Percentiles rank a stretch among this genome's conserved stretches.
Evolutionary conservation across 2,797 vertebrate genomes (phyloP).

Genomic region (Apogon talboti): DNA sequence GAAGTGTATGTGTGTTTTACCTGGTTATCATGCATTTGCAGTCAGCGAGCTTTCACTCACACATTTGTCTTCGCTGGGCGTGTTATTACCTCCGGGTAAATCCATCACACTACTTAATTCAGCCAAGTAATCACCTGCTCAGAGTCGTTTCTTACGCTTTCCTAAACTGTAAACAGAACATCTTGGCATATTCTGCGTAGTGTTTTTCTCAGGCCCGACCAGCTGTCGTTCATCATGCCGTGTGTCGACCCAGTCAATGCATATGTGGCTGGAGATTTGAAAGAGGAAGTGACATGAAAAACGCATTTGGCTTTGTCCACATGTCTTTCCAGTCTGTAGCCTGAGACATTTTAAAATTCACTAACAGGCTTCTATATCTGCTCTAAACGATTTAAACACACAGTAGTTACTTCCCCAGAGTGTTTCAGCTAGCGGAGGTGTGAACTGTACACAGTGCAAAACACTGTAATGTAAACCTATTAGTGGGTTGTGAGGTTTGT

Average conservation of each 20-base stretch:
- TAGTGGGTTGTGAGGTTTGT: constrained; percentile 43
- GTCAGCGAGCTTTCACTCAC: constrained; percentile 23
- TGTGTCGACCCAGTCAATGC: constrained; percentile 39
- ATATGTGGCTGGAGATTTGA: constrained; percentile 28
- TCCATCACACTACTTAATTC: constrained; percentile 67
- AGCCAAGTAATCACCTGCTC: constrained; percentile 68
- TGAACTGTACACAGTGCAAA: constrained; percentile 41
- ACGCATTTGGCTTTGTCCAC: constrained; percentile 12
- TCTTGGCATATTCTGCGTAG: constrained; percentile 46
- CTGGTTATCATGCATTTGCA: constrained; percentile 43
- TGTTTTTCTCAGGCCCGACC: constrained; percentile 55
- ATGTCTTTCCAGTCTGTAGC: constrained; percentile 7
- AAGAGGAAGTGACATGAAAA: constrained; percentile 28
- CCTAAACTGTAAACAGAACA: constrained; percentile 57
- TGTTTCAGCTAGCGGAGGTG: constrained; percentile 19
- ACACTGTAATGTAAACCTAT: constrained; percentile 33
- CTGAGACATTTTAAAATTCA: constrained; percentile 11
- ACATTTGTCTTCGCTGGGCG: constrained; percentile 60
- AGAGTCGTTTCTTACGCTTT: constrained; percentile 59
- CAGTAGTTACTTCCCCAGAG: constrained; percentile 27
- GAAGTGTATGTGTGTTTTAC: constrained; percentile 20
- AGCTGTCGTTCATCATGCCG: constrained; percentile 55
- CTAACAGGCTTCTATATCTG: constrained; percentile 3
- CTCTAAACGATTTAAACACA: constrained; percentile 54
- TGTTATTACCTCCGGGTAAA: constrained; percentile 64